These are phyloP conservation scores for Hormaphis cornu DNA, from an alignment of 1,140 invertebrate genomes.

Conservation along the genomic window DNA sequence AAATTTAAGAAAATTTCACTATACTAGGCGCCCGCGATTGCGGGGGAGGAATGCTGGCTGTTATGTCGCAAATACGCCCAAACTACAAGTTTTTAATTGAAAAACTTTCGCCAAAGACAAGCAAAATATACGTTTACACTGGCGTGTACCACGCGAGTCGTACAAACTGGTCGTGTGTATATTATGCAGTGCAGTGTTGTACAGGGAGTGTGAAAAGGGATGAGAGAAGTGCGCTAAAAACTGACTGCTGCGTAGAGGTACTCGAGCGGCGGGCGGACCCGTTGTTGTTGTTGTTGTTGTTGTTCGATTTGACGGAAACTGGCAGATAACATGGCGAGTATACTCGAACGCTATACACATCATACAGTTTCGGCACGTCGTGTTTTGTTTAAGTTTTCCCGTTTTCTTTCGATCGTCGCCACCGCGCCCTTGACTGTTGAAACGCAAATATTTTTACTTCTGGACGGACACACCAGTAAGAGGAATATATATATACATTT, in stretches of 20 bases:
- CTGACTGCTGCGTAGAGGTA: neutral
- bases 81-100: conserved; percentile 29
- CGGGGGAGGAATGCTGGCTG: no score
- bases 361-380: neutral
- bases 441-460: neutral
- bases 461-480: no score
- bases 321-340: neutral
- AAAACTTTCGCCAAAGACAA: conserved; percentile 17
- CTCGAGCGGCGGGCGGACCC: neutral
- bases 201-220: neutral
- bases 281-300: conserved; percentile 14
- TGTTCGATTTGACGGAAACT: conserved; percentile 1
- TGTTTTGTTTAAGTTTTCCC: conserved; percentile 17
- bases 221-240: neutral
- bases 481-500: no score
- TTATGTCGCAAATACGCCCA: no score
- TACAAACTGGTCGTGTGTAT: neutral
- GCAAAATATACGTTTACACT: neutral
- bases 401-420: neutral
- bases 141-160: neutral
- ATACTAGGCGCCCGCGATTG: no score
- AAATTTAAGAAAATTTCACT: no score
- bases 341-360: neutral
- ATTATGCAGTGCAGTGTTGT: neutral
- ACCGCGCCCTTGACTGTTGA: neutral